phyloP scores from a whole-genome alignment of 2,888 invertebrate species.

The Eumacrocentrus americanus region DNA sequence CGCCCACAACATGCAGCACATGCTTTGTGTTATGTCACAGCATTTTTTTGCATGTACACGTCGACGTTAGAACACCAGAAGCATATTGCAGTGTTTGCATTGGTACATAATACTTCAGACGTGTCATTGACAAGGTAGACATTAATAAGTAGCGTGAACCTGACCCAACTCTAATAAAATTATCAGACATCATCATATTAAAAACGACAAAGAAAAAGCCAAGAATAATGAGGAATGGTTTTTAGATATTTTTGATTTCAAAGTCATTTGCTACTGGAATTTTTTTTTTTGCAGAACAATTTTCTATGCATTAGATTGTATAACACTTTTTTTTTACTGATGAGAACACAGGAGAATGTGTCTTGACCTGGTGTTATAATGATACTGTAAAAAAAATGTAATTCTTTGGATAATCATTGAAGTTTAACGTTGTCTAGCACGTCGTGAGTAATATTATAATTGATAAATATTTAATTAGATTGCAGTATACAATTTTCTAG shows the following conservation, averaged over 20 bases:
- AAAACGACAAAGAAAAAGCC: too few relatives aligned
- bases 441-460: too few relatives aligned
- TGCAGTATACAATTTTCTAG: not conserved
- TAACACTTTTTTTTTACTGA: not conserved
- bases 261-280: not conserved
- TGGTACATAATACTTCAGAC: too few relatives aligned
- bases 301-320: not conserved
- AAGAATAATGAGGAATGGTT: too few relatives aligned
- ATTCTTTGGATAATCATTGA: too few relatives aligned
- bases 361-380: not conserved
- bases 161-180: too few relatives aligned
- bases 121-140: too few relatives aligned
- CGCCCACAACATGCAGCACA: not conserved
- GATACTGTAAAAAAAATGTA: not conserved
- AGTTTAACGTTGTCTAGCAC: too few relatives aligned
- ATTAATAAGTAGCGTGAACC: too few relatives aligned
- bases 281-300: not conserved
- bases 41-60: not conserved
- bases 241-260: not conserved
- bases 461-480: too few relatives aligned
- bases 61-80: not conserved
- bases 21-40: not conserved
- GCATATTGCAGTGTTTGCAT: not conserved
- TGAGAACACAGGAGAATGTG: not conserved
- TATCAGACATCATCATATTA: too few relatives aligned